These are phyloP conservation scores for Eidolon helvum DNA, from an alignment of 2,113 vertebrate species.

Conservation along the genomic window DNA sequence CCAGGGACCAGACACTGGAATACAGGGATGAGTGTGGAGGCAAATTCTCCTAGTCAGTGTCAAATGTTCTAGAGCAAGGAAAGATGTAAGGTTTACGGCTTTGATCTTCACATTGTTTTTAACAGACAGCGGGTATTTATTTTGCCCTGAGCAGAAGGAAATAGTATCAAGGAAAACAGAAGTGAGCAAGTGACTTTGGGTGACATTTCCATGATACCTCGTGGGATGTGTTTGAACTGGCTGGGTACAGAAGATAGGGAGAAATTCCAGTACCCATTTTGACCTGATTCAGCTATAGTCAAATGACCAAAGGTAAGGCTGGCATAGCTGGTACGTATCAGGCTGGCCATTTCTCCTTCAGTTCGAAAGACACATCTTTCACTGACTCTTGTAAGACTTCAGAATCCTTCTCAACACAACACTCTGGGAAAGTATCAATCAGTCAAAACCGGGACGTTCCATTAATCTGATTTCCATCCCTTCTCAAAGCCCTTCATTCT, in stretches of 20 bases:
- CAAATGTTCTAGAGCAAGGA: not conserved
- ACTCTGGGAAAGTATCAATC: not conserved
- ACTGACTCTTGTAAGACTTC: not conserved
- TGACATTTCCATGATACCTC: not conserved
- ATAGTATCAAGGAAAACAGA: not conserved
- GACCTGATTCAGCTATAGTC: not conserved
- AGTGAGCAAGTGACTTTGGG: not conserved
- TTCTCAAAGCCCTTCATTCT: not conserved
- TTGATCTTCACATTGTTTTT: not conserved
- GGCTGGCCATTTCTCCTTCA: not conserved
- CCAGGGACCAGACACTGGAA: not conserved
- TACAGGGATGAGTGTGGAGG: not conserved
- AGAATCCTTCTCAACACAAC: not conserved
- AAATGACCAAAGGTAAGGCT: not conserved
- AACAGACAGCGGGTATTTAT: not conserved
- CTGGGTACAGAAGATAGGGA: not conserved
- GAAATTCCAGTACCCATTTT: not conserved
- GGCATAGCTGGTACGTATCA: rapidly evolving
- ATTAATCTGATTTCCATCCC: not conserved
- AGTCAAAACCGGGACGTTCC: rapidly evolving
- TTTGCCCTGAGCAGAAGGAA: not conserved
- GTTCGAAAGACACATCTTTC: not conserved
- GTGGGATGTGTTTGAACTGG: not conserved
- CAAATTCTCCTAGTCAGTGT: not conserved
- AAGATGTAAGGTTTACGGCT: not conserved